Percentiles rank a stretch among this genome's conserved stretches.
phyloP scores from a whole-genome alignment of 2,797 vertebrate species.

The Pseudotriccus pelzelni region DNA sequence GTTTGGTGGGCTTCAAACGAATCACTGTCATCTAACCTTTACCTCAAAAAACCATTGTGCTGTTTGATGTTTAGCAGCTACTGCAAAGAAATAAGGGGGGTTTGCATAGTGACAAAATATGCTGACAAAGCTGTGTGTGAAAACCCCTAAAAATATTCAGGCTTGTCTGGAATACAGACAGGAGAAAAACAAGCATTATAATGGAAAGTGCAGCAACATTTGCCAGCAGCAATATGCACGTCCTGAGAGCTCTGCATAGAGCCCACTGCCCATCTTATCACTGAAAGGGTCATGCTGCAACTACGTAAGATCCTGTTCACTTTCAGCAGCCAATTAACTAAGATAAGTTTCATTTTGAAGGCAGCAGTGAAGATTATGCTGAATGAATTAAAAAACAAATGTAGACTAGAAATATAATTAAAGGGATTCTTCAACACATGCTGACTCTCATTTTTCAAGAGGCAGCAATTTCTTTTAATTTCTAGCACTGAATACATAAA shows the following conservation, averaged over 20 bases:
- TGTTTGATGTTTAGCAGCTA: not conserved
- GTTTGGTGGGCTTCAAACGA: not conserved
- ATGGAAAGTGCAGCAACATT: not conserved
- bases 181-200: not conserved
- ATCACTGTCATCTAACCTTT: not conserved
- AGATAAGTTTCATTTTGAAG: not conserved
- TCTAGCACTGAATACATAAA: not conserved
- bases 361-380: not conserved
- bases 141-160: not conserved
- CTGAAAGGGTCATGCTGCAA: not conserved
- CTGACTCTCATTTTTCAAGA: not conserved
- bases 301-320: not conserved
- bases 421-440: not conserved
- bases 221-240: not conserved
- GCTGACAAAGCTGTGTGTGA: not conserved
- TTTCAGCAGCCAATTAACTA: not conserved
- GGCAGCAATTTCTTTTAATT: not conserved
- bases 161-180: not conserved
- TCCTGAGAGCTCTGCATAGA: not conserved
- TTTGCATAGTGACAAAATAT: not conserved
- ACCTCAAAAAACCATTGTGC: not conserved
- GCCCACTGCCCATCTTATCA: not conserved
- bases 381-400: not conserved
- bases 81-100: not conserved
- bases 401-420: slow-evolving; percentile 1